Evolutionary conservation across 2,113 vertebrate genomes (phyloP).

Genomic region (Alexandromys fortis): DNA sequence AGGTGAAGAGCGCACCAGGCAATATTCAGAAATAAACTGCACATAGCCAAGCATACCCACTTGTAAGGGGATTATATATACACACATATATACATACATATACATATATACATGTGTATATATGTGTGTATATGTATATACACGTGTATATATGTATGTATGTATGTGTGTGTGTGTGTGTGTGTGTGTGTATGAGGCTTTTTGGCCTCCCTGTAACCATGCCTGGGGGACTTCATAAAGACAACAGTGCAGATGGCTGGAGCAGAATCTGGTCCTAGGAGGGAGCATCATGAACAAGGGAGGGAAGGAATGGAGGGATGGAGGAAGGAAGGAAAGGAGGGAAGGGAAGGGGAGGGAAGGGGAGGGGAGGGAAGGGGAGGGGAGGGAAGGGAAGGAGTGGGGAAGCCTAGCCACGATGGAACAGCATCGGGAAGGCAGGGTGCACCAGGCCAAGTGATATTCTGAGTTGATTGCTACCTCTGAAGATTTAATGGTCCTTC

Average conservation of each 20-base stretch:
- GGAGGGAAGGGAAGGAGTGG: background rate
- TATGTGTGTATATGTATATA: too few relatives aligned
- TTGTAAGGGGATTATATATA: background rate
- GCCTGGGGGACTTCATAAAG: background rate
- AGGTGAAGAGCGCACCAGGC: background rate
- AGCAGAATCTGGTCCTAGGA: background rate
- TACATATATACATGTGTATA: background rate
- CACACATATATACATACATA: background rate
- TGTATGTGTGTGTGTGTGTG: too few relatives aligned
- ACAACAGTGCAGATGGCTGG: background rate
- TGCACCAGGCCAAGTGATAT: background rate
- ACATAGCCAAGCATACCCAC: background rate
- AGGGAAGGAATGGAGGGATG: background rate
- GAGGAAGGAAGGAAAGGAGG: background rate
- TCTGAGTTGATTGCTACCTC: background rate
- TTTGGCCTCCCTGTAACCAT: background rate
- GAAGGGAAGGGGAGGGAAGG: background rate
- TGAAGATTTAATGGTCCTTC: background rate
- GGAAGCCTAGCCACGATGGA: background rate
- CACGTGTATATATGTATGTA: too few relatives aligned
- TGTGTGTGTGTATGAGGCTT: too few relatives aligned
- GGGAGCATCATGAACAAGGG: background rate
- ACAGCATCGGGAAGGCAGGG: background rate
- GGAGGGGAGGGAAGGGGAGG: background rate
- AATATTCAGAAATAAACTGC: background rate